Conservation (phyloP, 2,113 vertebrate species). For the Rallus limicola region DNA sequence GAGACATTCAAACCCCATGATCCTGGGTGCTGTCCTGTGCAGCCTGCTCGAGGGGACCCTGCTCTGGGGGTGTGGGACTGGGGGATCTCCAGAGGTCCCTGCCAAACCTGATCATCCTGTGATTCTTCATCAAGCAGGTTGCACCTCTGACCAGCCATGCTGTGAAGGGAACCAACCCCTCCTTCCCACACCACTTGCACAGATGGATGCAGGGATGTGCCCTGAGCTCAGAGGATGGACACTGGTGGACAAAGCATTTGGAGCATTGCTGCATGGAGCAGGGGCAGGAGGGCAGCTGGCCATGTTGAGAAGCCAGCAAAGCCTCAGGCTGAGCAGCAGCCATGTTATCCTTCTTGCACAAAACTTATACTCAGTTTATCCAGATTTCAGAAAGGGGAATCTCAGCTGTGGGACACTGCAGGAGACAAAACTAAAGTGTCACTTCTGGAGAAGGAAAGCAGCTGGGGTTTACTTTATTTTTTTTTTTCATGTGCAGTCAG, state of each 20-base stretch:
- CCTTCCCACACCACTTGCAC: neutral
- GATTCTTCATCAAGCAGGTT: neutral
- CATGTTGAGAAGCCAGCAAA: neutral
- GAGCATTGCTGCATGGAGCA: fast-evolving
- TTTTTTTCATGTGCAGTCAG: neutral
- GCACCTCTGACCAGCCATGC: neutral
- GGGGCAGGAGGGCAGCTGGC: neutral
- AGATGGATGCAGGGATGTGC: neutral
- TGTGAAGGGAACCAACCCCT: neutral
- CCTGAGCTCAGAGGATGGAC: neutral
- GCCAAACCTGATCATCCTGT: no score
- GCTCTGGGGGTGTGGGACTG: no score
- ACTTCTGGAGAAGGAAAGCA: neutral
- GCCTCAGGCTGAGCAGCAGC: neutral
- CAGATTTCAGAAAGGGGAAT: neutral
- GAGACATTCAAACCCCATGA: no score
- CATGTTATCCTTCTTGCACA: neutral
- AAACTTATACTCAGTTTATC: neutral
- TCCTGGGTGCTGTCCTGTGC: no score
- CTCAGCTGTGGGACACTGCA: neutral
- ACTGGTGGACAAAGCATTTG: neutral
- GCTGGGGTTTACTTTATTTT: no score
- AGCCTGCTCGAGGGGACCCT: no score
- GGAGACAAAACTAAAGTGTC: neutral
- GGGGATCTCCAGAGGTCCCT: no score